A percentile compares a stretch with the other conserved stretches of the same genome.
Conservation (phyloP, 2,888 invertebrate species). For the Drosophila borealis region DNA sequence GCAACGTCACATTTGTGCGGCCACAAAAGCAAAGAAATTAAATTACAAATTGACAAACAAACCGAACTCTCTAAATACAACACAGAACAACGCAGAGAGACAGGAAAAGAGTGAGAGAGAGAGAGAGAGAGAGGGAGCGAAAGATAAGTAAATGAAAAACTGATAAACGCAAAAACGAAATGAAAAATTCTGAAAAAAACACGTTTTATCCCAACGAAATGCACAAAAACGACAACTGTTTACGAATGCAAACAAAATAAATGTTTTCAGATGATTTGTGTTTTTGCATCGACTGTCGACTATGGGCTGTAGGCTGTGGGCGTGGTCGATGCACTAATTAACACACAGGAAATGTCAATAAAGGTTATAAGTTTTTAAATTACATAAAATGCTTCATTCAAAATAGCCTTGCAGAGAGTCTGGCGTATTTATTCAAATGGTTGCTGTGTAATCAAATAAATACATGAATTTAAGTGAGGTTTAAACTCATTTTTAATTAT, state of each 20-base stretch:
- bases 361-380: slow-evolving; percentile 14
- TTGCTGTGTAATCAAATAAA: neutral
- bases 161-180: neutral
- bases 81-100: neutral
- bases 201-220: neutral
- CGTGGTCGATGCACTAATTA: slow-evolving; percentile 30
- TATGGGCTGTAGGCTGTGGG: neutral
- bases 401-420: slow-evolving; percentile 7
- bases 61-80: neutral
- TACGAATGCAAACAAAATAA: slow-evolving; percentile 14
- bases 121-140: neutral
- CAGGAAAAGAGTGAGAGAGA: neutral
- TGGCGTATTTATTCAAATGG: neutral
- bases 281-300: neutral
- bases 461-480: neutral
- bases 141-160: too few species aligned
- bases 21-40: slow-evolving; percentile 12
- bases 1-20: slow-evolving; percentile 20
- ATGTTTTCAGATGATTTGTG: slow-evolving; percentile 6
- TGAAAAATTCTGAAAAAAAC: slow-evolving; percentile 13
- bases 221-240: slow-evolving; percentile 13
- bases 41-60: slow-evolving; percentile 11
- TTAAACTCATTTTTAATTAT: neutral
- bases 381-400: slow-evolving; percentile 3
- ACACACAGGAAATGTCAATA: slow-evolving; percentile 17